Percentiles rank a stretch among this genome's conserved stretches.
Evolutionary conservation across 2,888 invertebrate species (phyloP).

Genomic region (Philereme transversata): DNA sequence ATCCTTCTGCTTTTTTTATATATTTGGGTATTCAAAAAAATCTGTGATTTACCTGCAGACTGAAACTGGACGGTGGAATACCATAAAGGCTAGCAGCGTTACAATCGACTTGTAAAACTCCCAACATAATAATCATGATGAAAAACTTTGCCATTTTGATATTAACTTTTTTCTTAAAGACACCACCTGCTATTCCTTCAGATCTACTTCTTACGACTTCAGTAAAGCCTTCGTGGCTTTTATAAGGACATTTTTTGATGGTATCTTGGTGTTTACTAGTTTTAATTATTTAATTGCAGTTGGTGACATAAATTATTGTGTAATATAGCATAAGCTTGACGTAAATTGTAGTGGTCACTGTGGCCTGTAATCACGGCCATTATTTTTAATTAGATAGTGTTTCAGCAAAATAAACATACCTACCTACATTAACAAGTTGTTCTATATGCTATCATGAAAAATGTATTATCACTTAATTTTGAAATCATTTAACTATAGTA

Average conservation of each 20-base stretch:
- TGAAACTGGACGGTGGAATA: background rate
- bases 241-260: constrained; percentile 25
- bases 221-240: constrained; percentile 8
- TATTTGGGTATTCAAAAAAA: background rate
- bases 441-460: no score
- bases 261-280: constrained; percentile 16
- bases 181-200: constrained; percentile 6
- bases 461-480: no score
- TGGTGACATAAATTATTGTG: constrained; percentile 1
- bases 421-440: no score
- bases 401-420: no score
- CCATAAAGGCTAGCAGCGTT: background rate
- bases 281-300: constrained; percentile 27
- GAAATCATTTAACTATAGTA: no score
- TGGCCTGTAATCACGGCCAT: no score
- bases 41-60: background rate
- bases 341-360: no score
- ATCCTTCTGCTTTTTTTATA: no score
- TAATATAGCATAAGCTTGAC: no score
- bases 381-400: no score
- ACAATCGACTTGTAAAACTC: constrained; percentile 3
- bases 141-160: constrained; percentile 1
- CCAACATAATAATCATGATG: constrained; percentile 2
- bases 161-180: background rate
- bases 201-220: background rate